phyloP scores from a whole-genome alignment of 2,888 invertebrate genomes.

The Zygothrica quintamaculata region DNA sequence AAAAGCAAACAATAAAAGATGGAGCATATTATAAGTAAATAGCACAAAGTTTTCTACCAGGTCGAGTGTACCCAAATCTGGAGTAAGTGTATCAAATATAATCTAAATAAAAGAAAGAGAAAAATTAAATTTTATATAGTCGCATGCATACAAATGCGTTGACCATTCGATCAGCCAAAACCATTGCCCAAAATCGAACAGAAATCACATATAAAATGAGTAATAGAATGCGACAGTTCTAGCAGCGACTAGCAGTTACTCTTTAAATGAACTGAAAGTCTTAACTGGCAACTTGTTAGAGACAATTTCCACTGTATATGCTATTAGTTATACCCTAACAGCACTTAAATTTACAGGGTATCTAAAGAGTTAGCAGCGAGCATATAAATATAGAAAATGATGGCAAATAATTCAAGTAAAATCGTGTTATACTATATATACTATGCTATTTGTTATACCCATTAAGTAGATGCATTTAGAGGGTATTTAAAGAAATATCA shows the following conservation, averaged over 20 bases:
- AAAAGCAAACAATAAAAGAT: too few species aligned
- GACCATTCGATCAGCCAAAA: constrained; percentile 14
- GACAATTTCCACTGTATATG: background rate
- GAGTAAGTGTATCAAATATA: background rate
- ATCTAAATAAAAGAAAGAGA: constrained; percentile 4
- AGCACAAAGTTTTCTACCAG: too few species aligned
- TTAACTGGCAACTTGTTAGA: background rate
- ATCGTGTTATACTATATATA: too few species aligned
- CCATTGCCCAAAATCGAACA: constrained; percentile 29
- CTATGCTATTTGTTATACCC: background rate
- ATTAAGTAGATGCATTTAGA: too few species aligned
- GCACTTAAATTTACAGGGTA: background rate
- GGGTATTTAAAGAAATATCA: constrained; percentile 5
- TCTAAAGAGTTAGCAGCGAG: background rate
- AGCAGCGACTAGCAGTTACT: constrained; percentile 3
- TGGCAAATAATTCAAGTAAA: too few species aligned
- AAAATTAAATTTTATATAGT: constrained; percentile 9
- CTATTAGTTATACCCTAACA: too few species aligned
- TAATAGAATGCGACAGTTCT: too few species aligned
- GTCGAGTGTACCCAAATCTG: too few species aligned
- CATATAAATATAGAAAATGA: constrained; percentile 9
- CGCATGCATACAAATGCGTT: constrained; percentile 10
- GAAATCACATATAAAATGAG: constrained; percentile 15
- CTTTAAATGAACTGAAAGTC: too few species aligned
- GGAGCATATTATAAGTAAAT: too few species aligned